phyloP scores from a whole-genome alignment of 2,797 vertebrate species.

The Gymnocypris eckloni region DNA sequence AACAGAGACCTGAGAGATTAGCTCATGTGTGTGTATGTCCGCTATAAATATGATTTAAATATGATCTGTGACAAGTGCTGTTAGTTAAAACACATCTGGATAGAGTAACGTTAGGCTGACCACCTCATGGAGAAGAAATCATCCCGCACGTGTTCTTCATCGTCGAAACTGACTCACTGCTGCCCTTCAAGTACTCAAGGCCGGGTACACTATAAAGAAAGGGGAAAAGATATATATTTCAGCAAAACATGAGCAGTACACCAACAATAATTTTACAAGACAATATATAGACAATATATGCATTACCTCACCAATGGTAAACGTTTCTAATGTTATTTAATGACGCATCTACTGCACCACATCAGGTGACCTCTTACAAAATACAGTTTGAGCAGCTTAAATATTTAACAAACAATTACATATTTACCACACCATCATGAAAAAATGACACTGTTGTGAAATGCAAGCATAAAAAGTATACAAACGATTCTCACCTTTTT shows the following conservation, averaged over 20 bases:
- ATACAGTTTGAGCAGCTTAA: background rate
- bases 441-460: background rate
- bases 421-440: background rate
- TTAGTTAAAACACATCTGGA: conserved; percentile 15
- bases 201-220: background rate
- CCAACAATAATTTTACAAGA: background rate
- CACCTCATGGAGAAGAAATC: background rate
- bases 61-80: background rate
- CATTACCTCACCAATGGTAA: background rate
- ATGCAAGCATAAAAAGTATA: background rate
- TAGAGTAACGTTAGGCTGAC: background rate
- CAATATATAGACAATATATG: background rate
- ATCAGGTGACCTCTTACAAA: background rate
- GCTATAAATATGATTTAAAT: background rate
- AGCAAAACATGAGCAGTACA: background rate
- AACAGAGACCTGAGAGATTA: background rate
- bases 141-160: background rate
- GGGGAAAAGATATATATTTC: background rate
- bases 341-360: background rate
- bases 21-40: background rate
- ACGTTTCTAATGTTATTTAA: background rate
- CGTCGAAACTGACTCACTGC: background rate
- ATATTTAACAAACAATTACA: background rate
- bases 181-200: background rate
- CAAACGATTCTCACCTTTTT: background rate